Evolutionary conservation across 2,113 vertebrate species (phyloP).

Genomic region (Haliaeetus leucogaster): DNA sequence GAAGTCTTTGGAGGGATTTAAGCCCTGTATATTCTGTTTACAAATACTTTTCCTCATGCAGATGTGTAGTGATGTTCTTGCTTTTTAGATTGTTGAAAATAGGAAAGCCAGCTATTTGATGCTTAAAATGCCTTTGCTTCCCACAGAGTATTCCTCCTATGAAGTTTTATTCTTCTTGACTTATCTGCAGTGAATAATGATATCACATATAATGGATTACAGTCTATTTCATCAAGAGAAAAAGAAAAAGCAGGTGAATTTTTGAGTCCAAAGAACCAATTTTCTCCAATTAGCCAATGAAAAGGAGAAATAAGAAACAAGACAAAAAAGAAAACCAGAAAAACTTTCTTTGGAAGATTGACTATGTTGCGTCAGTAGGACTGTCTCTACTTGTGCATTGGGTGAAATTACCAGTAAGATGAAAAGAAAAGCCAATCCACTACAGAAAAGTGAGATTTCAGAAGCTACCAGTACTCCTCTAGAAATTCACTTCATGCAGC

Average conservation of each 20-base stretch:
- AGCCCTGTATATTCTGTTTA: not conserved
- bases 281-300: not conserved
- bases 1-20: not conserved
- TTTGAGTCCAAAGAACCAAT: not conserved
- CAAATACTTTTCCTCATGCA: not conserved
- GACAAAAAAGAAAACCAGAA: not conserved
- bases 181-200: not conserved
- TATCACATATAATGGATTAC: not conserved
- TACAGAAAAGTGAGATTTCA: not conserved
- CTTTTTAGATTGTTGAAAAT: not conserved
- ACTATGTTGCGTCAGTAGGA: not conserved
- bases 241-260: not conserved
- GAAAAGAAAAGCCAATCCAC: not conserved
- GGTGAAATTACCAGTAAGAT: not conserved
- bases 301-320: not conserved
- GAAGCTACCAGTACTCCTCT: not conserved
- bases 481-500: not conserved
- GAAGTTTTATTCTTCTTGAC: not conserved
- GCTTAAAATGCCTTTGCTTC: not conserved
- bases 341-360: not conserved
- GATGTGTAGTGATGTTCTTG: not conserved
- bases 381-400: not conserved
- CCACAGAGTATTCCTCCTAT: not conserved
- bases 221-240: not conserved
- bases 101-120: not conserved